Evolutionary conservation across 2,113 vertebrate genomes (phyloP).

Genomic region (Crocuta crocuta): DNA sequence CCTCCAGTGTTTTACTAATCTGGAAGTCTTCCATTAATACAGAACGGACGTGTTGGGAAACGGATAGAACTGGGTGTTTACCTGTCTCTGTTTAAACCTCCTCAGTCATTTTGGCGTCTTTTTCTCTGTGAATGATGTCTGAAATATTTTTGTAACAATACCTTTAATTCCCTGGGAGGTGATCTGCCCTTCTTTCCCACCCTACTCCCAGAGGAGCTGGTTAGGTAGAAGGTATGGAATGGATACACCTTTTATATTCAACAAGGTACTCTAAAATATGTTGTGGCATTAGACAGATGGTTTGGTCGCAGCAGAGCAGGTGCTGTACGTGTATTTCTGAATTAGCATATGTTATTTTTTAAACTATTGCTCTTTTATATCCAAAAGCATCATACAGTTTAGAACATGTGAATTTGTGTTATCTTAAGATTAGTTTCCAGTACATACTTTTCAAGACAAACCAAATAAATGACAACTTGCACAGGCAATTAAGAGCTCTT

Average conservation of each 20-base stretch:
- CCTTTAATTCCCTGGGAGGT: constrained; percentile 35
- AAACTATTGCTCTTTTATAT: constrained; percentile 54
- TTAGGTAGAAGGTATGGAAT: constrained; percentile 15
- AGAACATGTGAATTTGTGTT: constrained; percentile 44
- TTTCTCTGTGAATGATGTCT: neutral
- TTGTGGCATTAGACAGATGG: constrained; percentile 71
- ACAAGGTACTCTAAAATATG: constrained; percentile 6
- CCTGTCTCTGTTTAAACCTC: constrained; percentile 47
- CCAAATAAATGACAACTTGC: neutral
- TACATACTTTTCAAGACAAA: constrained; percentile 14
- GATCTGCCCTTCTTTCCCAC: constrained; percentile 29
- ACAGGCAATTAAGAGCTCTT: constrained; percentile 7
- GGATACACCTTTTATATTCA: constrained; percentile 58
- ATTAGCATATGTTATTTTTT: constrained; percentile 62
- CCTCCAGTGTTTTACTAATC: constrained; percentile 73
- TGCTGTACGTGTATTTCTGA: constrained; percentile 67
- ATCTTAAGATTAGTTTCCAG: constrained; percentile 45
- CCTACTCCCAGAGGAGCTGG: constrained; percentile 17
- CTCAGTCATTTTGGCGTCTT: constrained; percentile 24
- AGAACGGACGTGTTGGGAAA: constrained; percentile 48
- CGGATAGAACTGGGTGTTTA: constrained; percentile 55
- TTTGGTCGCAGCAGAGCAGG: constrained; percentile 63
- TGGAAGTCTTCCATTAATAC: constrained; percentile 75
- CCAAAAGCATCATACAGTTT: constrained; percentile 16
- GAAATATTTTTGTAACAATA: constrained; percentile 42